Evolutionary conservation across 2,888 invertebrate genomes (phyloP).

Genomic region (Apodemia zela): DNA sequence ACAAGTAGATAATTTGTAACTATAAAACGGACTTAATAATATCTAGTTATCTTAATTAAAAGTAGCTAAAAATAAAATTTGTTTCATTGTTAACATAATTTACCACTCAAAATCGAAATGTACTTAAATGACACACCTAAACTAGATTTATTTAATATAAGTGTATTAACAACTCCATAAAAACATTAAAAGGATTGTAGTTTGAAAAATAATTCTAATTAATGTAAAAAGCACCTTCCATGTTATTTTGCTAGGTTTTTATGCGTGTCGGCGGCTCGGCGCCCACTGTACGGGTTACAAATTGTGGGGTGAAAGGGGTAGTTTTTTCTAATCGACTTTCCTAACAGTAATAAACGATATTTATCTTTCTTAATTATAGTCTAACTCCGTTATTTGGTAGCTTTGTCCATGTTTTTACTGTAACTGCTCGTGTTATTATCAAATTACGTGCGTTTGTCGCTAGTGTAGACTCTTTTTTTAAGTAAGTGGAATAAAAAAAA

Average conservation of each 20-base stretch:
- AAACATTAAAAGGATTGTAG: too few relatives aligned
- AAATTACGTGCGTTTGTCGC: constrained; percentile 71
- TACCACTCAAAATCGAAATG: too few relatives aligned
- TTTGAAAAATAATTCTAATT: not conserved
- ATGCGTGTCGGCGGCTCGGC: constrained; percentile 65
- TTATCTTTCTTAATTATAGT: constrained; percentile 80
- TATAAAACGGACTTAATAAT: too few relatives aligned
- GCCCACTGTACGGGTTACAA: constrained; percentile 80
- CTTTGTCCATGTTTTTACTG: constrained; percentile 68
- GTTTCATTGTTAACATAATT: too few relatives aligned
- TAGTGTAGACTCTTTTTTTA: constrained; percentile 33
- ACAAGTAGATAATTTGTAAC: too few relatives aligned
- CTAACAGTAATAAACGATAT: constrained; percentile 80
- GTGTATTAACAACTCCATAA: too few relatives aligned
- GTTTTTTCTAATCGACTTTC: constrained; percentile 80
- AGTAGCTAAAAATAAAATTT: too few relatives aligned
- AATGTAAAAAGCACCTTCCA: constrained; percentile 46
- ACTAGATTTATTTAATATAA: too few relatives aligned
- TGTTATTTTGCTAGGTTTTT: constrained; percentile 50
- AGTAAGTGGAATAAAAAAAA: not conserved
- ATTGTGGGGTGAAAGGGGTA: constrained; percentile 81
- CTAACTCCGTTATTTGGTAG: constrained; percentile 71
- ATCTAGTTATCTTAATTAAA: too few relatives aligned
- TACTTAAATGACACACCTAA: too few relatives aligned
- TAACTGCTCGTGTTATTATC: constrained; percentile 71